Evolutionary conservation across 2,888 invertebrate species (phyloP), one percentile per base, ranked within the genome.

Genomic region (Harpalus rubripes): DNA sequence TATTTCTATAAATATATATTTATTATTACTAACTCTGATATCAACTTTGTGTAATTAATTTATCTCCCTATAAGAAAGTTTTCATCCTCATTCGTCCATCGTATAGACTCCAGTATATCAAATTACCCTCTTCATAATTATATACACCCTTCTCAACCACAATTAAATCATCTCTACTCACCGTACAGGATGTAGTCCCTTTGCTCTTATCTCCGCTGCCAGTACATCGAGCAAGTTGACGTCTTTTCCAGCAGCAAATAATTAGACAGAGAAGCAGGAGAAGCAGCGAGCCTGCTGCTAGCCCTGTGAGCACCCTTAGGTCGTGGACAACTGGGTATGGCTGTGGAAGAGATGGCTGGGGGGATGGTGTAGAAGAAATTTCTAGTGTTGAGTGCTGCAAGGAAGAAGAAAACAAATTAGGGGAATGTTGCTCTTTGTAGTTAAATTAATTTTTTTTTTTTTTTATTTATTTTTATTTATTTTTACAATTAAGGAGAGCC

Each of bases 231-330:
- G 83, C 59, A 7, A 87, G 74, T 18, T 85, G 83, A 85, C 88
- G 87, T 59, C 88, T 85, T 80, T 88, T 88, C 87, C 88, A 87
- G 26, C 86, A 86, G 79, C 88, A 88, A 7, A 88, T 18, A n/a
- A 84, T 68, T 16, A 86, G 16, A 2, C 84, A 82, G 16, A 87
- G 22, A 7, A 88, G n/a, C 39, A 87, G 65, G 0, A 87, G 12
- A 4, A 83, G 58, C 15, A 74, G n/a, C 0, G 59, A 76, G 0
- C 59, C 72, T 6, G 58, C 72, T 6, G 83, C 58, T 2, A 83
- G 22, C 5, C 83, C 83, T 4, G 72, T 22, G n/a, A 83, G 41
- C 6, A 83, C 15, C 41, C 59, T 58, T 7, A 59, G 58, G 61
- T 83, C 83, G 16, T 83, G 76, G 7, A 87, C 78, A 56, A 56